A percentile compares a stretch with the other conserved stretches of the same genome.
phyloP scores from a whole-genome alignment of 2,888 invertebrate species.

The Dicranocentrus wangi region DNA sequence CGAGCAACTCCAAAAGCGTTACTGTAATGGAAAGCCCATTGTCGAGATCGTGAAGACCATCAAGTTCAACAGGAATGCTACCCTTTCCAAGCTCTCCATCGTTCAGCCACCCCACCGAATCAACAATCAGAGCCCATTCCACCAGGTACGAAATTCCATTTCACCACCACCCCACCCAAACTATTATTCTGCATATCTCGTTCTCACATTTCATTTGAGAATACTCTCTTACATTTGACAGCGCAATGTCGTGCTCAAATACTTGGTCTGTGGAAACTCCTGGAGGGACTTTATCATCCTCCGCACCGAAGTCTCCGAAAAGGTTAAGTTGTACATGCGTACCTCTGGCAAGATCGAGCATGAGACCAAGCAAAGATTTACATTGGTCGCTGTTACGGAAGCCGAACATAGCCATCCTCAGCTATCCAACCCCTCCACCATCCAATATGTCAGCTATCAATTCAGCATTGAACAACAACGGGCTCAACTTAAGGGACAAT shows the following conservation, averaged over 20 bases:
- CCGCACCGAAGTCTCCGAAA: slow-evolving; percentile 38
- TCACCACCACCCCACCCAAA: too few relatives aligned
- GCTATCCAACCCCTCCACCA: slow-evolving; percentile 30
- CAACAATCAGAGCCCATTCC: slow-evolving; percentile 55
- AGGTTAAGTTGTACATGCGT: slow-evolving; percentile 16
- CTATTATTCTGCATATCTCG: background rate
- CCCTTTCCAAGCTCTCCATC: slow-evolving; percentile 45
- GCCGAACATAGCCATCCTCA: slow-evolving; percentile 22
- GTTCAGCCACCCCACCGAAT: slow-evolving; percentile 38
- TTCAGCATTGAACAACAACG: slow-evolving; percentile 59
- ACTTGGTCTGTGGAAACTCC: slow-evolving; percentile 40
- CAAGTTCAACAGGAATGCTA: slow-evolving; percentile 43
- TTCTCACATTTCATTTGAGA: background rate
- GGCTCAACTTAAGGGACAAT: slow-evolving; percentile 56
- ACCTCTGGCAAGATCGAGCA: slow-evolving; percentile 34
- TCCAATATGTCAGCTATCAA: slow-evolving; percentile 49
- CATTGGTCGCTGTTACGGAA: slow-evolving; percentile 27
- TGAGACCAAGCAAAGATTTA: slow-evolving; percentile 34
- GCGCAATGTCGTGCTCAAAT: slow-evolving; percentile 34
- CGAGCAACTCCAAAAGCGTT: slow-evolving; percentile 37
- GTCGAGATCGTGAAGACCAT: slow-evolving; percentile 43
- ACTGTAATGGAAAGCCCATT: slow-evolving; percentile 44
- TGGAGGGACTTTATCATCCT: slow-evolving; percentile 34
- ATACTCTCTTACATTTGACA: background rate
- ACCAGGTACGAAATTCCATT: too few relatives aligned